Evolutionary conservation across 1,140 invertebrate genomes (phyloP), one percentile per base, ranked within the genome.

Genomic region (Eriocheir sinensis): DNA sequence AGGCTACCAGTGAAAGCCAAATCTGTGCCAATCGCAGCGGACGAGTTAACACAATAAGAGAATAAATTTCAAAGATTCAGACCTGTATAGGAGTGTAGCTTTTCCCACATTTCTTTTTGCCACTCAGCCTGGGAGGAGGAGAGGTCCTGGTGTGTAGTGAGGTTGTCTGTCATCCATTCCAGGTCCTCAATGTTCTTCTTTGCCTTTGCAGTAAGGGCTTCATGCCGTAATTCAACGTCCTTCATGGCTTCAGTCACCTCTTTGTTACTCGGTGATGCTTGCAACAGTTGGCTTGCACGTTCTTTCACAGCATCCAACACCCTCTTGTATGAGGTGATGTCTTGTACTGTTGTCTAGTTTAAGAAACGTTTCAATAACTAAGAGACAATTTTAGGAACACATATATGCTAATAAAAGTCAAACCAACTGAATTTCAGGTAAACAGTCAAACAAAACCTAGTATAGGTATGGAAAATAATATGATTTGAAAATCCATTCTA

Each of bases 231-330:
- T 93, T 97, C 97, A 12, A 98, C 97, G 27, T 97, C 97, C 93
- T 97, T 97, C 0, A 97, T 96, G 1, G 98, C 96, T 81, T 97
- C 97, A 95, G 98, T 98, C 96, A 99, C 99, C 95, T 98, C 97
- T 32, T 97, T 97, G 96, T 97, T 98, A 95, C 96, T 96, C 12
- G 96, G 93, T 80, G 95, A 96, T 12, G 96, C 97, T 96, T 97
- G 97, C 96, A 96, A 97, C 93, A 98, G 96, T 86, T 97, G 97
- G 96, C 98, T 98, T 0, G 98, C 98, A 97, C 99, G 99, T 96
- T 99, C 98, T 8, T 98, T 98, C 0, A 99, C 97, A 94, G 98
- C 98, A 97, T 99, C 99, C 85, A 99, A 98, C 38, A 99, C 98
- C 94, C 99, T 97, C 96, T 99, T 99, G 96, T 99, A 98, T 0